phyloP scores from a whole-genome alignment of 1,140 invertebrate genomes.

The Tetramorium simillimum region DNA sequence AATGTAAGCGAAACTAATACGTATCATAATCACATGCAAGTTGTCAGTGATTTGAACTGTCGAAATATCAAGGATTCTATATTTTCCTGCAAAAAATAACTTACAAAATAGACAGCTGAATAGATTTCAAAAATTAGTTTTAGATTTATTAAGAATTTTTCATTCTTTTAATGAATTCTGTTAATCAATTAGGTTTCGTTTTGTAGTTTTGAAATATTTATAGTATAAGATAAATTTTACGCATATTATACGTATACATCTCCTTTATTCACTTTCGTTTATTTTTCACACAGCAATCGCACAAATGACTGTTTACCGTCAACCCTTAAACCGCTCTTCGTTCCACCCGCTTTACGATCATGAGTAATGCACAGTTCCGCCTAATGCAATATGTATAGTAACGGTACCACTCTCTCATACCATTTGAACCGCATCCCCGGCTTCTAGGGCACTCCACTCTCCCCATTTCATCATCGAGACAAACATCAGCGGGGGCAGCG shows the following conservation, averaged over 20 bases:
- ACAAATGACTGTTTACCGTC: not conserved
- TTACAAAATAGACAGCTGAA: not conserved
- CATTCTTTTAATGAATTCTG: not conserved
- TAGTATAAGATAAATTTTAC: not conserved
- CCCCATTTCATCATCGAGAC: not conserved
- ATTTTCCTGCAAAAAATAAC: not conserved
- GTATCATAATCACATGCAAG: not conserved
- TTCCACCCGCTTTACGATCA: not conserved
- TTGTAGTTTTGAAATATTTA: not conserved
- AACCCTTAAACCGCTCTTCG: not conserved
- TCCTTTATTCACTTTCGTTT: not conserved
- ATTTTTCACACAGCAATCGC: not conserved
- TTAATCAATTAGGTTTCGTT: not conserved
- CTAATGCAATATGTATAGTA: constrained; percentile 10
- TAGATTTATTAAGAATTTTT: not conserved
- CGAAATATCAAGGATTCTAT: not conserved
- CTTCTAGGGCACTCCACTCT: not conserved
- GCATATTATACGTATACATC: not conserved
- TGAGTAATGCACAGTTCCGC: not conserved
- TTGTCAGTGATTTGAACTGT: not conserved
- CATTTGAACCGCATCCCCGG: not conserved
- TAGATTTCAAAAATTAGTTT: not conserved
- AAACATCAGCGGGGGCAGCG: not conserved
- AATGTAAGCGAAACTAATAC: not conserved
- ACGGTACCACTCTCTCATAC: not conserved